Evolutionary conservation across 1,140 invertebrate species (phyloP), one percentile per base, ranked within the genome.

Genomic region (Heterodera schachtii): DNA sequence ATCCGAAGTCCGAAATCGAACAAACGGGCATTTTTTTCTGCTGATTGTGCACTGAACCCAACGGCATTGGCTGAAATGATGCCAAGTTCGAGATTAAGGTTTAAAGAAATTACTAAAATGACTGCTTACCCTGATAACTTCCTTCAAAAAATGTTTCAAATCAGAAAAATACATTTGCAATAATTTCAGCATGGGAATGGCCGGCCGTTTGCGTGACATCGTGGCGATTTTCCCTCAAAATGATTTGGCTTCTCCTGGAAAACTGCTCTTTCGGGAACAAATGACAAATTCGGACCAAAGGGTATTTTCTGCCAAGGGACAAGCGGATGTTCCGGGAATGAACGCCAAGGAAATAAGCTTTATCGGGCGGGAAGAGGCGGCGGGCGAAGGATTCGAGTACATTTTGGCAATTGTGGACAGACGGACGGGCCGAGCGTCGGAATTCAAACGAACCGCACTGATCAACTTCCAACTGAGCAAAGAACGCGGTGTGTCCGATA

Each of bases 351-450:
- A 64, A 19, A 19, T 64, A 5, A 64, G 57, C 57, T 64, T 64
- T 4, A 13, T 78, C 8, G 77, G 77, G 11, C 8, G 19, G n/a
- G 77, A 78, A 31, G 60, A 78, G 70, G 44, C 21, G n/a, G 64
- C 77, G 13, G 77, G 77, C 9, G 70, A 78, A 7, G 77, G 77
- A 47, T 78, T 44, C 47, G 77, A 78, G 46, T 78, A 78, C 49
- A 64, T 78, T 43, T 46, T 78, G 77, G 77, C 64, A 41, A 1
- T 78, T 8, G 64, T 78, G 43, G 77, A 78, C 70, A 71, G 64
- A 49, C 41, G 19, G 8, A 78, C 77, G 44, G 64, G 64, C 3
- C 52, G 16, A 46, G 21, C 77, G 21, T 49, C 70, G 21, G 77
- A 78, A 46, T 78, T 78, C 66, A 64, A 46, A 69, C 77, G 49